phyloP scores from a whole-genome alignment of 2,888 invertebrate genomes.

The Aleiodes alternator region DNA sequence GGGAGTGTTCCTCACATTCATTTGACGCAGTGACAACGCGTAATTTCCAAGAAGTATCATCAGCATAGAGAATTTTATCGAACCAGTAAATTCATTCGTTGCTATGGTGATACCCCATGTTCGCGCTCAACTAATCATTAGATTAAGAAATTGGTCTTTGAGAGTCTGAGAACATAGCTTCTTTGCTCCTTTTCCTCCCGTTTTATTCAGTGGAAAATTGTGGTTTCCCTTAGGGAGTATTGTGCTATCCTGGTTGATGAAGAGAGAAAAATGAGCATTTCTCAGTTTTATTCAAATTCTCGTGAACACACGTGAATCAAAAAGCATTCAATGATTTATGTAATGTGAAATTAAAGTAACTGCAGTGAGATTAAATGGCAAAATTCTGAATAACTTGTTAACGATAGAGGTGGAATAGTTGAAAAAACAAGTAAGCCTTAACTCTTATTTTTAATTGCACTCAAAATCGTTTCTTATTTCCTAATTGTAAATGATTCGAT shows the following conservation, averaged over 20 bases:
- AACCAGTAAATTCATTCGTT: constrained; percentile 26
- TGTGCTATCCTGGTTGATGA: constrained; percentile 3
- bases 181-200: constrained; percentile 9
- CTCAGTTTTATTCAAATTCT: constrained; percentile 31
- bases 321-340: constrained; percentile 18
- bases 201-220: constrained; percentile 36
- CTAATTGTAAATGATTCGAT: too few relatives aligned
- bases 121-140: constrained; percentile 44
- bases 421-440: too few relatives aligned
- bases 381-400: constrained; percentile 25
- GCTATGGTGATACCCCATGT: constrained; percentile 41
- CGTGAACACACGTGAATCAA: constrained; percentile 29
- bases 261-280: background rate
- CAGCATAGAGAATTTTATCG: constrained; percentile 29
- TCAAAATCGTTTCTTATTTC: too few relatives aligned
- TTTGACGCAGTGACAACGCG: too few relatives aligned
- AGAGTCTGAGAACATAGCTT: constrained; percentile 24
- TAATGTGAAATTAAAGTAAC: constrained; percentile 24
- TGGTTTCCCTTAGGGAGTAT: constrained; percentile 20
- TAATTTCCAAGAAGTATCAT: constrained; percentile 6
- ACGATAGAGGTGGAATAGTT: background rate
- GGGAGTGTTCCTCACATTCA: too few relatives aligned
- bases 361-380: background rate
- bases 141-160: constrained; percentile 47
- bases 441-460: too few relatives aligned